A percentile compares a stretch with the other conserved stretches of the same genome.
Conservation (phyloP, 2,888 invertebrate species). For the Actias luna region DNA sequence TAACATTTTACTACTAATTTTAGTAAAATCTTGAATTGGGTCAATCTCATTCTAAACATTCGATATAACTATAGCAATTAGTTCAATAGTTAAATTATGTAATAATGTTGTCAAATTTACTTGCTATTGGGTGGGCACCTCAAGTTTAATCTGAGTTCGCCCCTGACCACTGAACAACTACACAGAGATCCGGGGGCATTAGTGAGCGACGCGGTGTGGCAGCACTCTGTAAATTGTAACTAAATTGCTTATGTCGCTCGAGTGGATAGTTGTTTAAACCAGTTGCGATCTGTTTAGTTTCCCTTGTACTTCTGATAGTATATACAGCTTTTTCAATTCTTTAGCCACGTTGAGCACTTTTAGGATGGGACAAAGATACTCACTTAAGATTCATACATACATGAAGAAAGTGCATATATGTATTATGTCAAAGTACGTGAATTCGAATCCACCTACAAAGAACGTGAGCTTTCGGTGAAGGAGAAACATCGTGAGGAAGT, state of each 20-base stretch:
- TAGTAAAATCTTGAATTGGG: too few species aligned
- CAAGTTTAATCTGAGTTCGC: neutral
- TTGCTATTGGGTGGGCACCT: neutral
- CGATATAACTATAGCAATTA: neutral
- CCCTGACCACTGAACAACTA: neutral
- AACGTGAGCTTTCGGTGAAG: too few species aligned
- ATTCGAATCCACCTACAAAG: too few species aligned
- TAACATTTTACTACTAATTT: too few species aligned
- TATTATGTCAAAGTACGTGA: too few species aligned
- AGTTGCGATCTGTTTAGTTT: neutral
- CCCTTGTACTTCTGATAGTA: neutral
- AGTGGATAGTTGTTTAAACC: slow-evolving; percentile 1
- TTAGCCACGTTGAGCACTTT: too few species aligned
- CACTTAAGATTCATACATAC: too few species aligned
- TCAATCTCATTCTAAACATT: too few species aligned
- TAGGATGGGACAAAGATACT: too few species aligned
- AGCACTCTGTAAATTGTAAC: slow-evolving; percentile 4
- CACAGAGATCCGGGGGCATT: neutral
- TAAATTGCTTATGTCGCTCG: slow-evolving; percentile 1
- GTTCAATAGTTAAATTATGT: neutral
- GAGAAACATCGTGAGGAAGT: too few species aligned
- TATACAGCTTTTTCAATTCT: too few species aligned
- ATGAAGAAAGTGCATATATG: too few species aligned
- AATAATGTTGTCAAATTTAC: neutral
- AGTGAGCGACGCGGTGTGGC: neutral